Base-by-base conservation (phyloP, 2,888 invertebrate species). In the Pediacus dermestoides region DNA sequence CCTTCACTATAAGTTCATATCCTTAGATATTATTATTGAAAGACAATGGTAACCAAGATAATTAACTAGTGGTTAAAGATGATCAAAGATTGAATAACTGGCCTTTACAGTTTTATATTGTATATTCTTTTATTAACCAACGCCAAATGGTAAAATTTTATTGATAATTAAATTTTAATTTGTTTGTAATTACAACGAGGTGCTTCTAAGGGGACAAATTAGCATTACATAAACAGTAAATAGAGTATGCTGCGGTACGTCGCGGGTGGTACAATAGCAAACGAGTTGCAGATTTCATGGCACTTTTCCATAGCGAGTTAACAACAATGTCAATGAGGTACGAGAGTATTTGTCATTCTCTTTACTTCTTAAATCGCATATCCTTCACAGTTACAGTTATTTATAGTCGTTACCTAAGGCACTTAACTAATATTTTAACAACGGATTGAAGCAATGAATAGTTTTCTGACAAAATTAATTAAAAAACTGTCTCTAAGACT, bases 391-490 rank as follows among this genome's bases (percentile, higher is more conserved):
- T 10, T 11, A 22, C 33, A 33, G 38, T 44, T 44, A 37, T 47
- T 47, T 47, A 39, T 42, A 36, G 37, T 26, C 37, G 21, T 37
- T 30, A 34, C 41, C 44, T 25, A 14, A 39, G 44, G 44, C 37
- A 16, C 21, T 22, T 34, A 41, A 35, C 41, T 44, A 39, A 42
- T 48, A 48, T 40, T 48, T 48, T 39, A 48, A 30, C 35, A 18
- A 16, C 35, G 34, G 37, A 37, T 39, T 35, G 32, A 43, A 43
- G 35, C 37, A 32, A 39, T 39, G 34, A 33, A 39, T 37, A 36
- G 39, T 43, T 43, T 42, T 39, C 32, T 26, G 39, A 43, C 34
- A 35, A 30, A 44, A 44, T 44, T 44, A 44, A 44, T 44, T 44
- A 40, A 40, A 44, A 40, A 39, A 39, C 43, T 39, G 28, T 30